Conservation (phyloP, 2,113 vertebrate genomes). For the Hipposideros armiger region DNA sequence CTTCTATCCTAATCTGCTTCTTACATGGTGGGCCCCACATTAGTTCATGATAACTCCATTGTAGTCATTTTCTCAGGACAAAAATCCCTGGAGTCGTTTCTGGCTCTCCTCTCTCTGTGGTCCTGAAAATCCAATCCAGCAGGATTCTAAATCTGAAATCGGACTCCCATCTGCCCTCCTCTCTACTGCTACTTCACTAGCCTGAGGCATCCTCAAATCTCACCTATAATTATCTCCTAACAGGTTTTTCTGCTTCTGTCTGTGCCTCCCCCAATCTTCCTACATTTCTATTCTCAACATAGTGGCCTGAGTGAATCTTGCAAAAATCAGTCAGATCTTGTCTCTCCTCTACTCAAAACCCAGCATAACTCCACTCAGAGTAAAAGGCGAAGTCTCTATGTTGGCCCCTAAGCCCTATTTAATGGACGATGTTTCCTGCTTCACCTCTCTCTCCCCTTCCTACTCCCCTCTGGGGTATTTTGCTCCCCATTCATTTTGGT, state of each 20-base stretch:
- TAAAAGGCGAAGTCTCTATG: neutral
- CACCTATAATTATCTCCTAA: slow-evolving; percentile 56
- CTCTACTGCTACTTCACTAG: neutral
- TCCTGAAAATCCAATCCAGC: neutral
- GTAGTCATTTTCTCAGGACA: neutral
- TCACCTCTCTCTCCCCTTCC: neutral
- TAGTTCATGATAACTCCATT: neutral
- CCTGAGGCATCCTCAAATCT: slow-evolving; percentile 43
- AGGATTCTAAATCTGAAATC: neutral
- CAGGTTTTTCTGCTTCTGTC: slow-evolving; percentile 72
- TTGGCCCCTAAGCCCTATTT: rapidly evolving
- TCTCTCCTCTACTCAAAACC: neutral
- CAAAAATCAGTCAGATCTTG: neutral
- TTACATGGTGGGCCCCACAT: neutral
- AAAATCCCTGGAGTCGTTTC: neutral
- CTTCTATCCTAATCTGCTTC: neutral
- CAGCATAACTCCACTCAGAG: neutral
- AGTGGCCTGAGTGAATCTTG: slow-evolving; percentile 37
- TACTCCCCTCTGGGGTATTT: neutral
- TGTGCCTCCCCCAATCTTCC: neutral
- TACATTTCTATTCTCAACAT: slow-evolving; percentile 24
- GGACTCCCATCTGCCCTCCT: neutral
- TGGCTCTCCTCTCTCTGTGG: neutral
- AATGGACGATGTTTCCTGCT: neutral
- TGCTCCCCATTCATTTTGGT: neutral